Conservation (phyloP, 2,888 invertebrate species). For the Tiliacea citrago region DNA sequence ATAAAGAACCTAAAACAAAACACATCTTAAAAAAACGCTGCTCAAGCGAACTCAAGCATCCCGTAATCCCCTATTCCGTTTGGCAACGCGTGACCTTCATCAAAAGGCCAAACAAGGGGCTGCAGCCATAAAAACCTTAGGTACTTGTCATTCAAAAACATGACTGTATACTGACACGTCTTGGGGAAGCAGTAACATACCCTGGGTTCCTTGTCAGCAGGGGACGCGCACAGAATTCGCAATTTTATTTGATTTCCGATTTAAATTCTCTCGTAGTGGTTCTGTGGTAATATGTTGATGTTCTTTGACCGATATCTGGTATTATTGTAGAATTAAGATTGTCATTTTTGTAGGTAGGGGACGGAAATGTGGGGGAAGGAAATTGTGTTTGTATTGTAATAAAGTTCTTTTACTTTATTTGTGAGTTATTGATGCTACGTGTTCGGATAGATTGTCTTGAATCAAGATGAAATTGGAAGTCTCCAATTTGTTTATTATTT, state of each 20-base stretch:
- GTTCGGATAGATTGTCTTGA: background rate
- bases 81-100: conserved; percentile 60
- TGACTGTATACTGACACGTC: conserved; percentile 73
- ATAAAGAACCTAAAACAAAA: conserved; percentile 17
- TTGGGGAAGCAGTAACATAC: conserved; percentile 71
- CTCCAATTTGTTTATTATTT: background rate
- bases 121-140: conserved; percentile 78
- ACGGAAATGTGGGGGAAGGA: background rate
- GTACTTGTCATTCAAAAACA: conserved; percentile 80
- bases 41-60: conserved; percentile 32
- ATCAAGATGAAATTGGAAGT: background rate
- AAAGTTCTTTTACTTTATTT: conserved; percentile 7
- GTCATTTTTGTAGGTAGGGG: conserved; percentile 25
- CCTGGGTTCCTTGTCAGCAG: conserved; percentile 67
- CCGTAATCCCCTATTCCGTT: conserved; percentile 62
- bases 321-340: conserved; percentile 45
- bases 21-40: conserved; percentile 36
- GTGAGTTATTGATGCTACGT: conserved; percentile 7
- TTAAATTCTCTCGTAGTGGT: conserved; percentile 69
- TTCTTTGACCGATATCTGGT: conserved; percentile 48
- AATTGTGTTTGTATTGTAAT: conserved; percentile 31
- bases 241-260: conserved; percentile 81
- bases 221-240: conserved; percentile 74
- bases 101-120: conserved; percentile 73
- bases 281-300: conserved; percentile 63